Conservation (phyloP, 2,113 vertebrate species). For the Mesembrinibis cayennensis region DNA sequence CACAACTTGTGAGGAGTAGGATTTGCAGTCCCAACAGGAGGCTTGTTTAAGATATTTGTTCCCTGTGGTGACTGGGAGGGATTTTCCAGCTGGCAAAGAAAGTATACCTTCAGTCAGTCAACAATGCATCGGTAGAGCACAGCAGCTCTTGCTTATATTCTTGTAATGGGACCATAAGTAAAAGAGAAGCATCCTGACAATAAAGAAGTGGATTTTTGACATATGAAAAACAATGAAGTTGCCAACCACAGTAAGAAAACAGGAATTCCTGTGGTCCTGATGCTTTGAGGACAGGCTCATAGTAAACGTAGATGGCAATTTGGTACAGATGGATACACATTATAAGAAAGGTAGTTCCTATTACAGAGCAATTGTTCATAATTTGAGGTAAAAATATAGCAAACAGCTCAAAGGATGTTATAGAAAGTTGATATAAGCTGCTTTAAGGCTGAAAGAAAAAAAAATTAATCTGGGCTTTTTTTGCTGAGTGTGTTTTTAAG, state of each 20-base stretch:
- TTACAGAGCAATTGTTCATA: background rate
- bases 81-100: background rate
- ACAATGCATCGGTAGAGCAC: fast-evolving
- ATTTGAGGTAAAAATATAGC: background rate
- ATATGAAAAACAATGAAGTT: background rate
- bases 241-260: background rate
- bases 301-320: background rate
- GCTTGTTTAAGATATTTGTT: background rate
- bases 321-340: background rate
- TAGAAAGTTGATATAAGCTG: background rate
- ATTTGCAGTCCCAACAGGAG: background rate
- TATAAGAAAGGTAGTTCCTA: background rate
- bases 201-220: background rate
- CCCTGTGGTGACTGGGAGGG: background rate
- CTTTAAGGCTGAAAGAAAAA: background rate
- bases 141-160: background rate
- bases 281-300: background rate
- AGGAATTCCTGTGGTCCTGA: background rate
- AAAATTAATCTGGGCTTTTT: background rate
- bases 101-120: background rate
- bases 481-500: background rate
- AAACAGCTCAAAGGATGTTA: background rate
- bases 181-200: background rate
- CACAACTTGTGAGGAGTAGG: background rate
- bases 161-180: background rate